Evolutionary conservation across 2,888 invertebrate species (phyloP).

Genomic region (Lithophane leautieri): DNA sequence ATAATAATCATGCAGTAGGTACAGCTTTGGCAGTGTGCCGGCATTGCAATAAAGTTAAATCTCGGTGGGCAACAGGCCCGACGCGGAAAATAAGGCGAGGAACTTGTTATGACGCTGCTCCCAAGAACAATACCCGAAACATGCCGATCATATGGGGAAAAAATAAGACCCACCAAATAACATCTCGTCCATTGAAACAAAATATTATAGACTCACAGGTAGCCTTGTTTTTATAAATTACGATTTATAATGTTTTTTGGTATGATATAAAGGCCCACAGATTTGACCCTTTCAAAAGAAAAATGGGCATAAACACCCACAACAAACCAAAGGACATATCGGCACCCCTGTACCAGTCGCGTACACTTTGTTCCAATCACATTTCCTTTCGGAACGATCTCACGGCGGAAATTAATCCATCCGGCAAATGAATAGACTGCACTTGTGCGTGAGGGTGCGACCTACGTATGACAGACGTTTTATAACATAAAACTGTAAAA

Average conservation of each 20-base stretch:
- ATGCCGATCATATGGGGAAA: slow-evolving; percentile 60
- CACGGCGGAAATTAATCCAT: slow-evolving; percentile 89
- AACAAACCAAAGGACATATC: slow-evolving; percentile 74
- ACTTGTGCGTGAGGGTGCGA: slow-evolving; percentile 85
- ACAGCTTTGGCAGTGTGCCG: slow-evolving; percentile 81
- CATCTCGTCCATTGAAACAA: slow-evolving; percentile 21
- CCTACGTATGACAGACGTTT: slow-evolving; percentile 77
- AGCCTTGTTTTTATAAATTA: slow-evolving; percentile 7
- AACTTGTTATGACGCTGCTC: slow-evolving; percentile 72
- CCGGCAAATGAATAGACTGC: slow-evolving; percentile 89
- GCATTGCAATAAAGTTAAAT: slow-evolving; percentile 82
- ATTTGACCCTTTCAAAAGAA: slow-evolving; percentile 76
- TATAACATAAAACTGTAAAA: slow-evolving; percentile 69
- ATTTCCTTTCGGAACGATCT: slow-evolving; percentile 89
- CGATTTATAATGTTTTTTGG: slow-evolving; percentile 43
- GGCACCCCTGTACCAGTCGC: slow-evolving; percentile 73
- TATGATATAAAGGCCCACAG: slow-evolving; percentile 62
- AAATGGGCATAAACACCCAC: slow-evolving; percentile 78
- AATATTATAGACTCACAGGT: not conserved
- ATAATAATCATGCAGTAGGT: slow-evolving; percentile 80
- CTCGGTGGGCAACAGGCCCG: slow-evolving; percentile 78
- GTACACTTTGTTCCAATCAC: slow-evolving; percentile 88
- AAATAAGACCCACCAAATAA: slow-evolving; percentile 59
- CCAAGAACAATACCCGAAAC: slow-evolving; percentile 71
- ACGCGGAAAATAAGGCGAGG: slow-evolving; percentile 74